phyloP scores from a whole-genome alignment of 2,113 vertebrate species.

The Nyctereutes procyonoides region DNA sequence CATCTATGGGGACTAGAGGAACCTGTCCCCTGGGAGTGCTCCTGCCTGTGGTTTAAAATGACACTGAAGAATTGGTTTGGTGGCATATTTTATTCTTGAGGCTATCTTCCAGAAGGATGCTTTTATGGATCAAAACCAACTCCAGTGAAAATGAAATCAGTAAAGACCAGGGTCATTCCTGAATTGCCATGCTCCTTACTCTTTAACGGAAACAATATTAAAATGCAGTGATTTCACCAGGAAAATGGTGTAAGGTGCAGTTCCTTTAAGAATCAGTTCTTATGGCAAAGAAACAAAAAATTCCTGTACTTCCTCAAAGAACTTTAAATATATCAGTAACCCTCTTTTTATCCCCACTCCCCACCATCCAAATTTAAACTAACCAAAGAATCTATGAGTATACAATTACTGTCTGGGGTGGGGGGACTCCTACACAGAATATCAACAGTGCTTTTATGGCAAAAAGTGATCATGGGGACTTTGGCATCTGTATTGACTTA shows the following conservation, averaged over 20 bases:
- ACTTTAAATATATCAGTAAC: slow-evolving; percentile 51
- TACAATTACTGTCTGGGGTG: slow-evolving; percentile 54
- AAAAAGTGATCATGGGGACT: background rate
- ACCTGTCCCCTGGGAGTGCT: background rate
- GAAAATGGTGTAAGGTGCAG: background rate
- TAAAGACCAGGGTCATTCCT: background rate
- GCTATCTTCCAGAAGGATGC: background rate
- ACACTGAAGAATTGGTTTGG: background rate
- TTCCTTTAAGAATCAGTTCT: slow-evolving; percentile 61
- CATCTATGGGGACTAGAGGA: background rate
- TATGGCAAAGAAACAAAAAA: slow-evolving; percentile 32
- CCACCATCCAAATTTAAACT: slow-evolving; percentile 65
- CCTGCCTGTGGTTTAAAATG: background rate
- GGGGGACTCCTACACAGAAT: background rate
- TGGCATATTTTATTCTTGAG: background rate
- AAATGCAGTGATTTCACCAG: background rate
- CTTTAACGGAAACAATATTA: background rate
- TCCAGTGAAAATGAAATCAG: background rate
- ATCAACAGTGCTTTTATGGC: background rate
- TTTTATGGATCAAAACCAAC: background rate
- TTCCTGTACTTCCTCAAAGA: slow-evolving; percentile 49
- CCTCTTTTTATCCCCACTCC: background rate
- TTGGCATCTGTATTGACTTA: slow-evolving; percentile 1
- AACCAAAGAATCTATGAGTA: slow-evolving; percentile 59
- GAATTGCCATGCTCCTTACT: background rate